Percentiles rank a stretch among this genome's conserved stretches.
Conservation (phyloP, 2,797 vertebrate species). For the Lithobates sylvaticus region DNA sequence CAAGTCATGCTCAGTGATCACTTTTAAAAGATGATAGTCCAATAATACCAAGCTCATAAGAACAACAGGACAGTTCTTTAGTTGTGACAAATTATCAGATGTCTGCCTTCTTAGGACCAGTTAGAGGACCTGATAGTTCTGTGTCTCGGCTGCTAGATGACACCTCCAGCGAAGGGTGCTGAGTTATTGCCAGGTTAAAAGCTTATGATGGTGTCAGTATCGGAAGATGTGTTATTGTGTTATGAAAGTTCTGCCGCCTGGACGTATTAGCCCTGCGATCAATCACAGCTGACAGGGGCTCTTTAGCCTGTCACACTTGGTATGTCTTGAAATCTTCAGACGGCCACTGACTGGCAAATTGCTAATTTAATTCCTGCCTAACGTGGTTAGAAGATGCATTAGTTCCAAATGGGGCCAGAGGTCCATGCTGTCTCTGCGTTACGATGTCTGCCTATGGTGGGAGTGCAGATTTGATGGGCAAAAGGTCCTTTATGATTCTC, state of each 20-base stretch:
- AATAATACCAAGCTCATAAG: slow-evolving; percentile 31
- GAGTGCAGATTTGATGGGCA: slow-evolving; percentile 44
- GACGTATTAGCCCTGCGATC: slow-evolving; percentile 84
- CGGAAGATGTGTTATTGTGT: slow-evolving; percentile 86
- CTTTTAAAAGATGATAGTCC: slow-evolving; percentile 20
- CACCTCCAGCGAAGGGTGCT: slow-evolving; percentile 61
- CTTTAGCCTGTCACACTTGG: slow-evolving; percentile 85
- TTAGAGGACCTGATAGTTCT: slow-evolving; percentile 55
- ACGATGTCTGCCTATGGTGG: slow-evolving; percentile 41
- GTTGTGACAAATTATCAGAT: slow-evolving; percentile 41
- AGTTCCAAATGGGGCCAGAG: slow-evolving; percentile 68
- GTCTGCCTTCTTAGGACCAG: slow-evolving; percentile 26
- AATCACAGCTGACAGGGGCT: slow-evolving; percentile 81
- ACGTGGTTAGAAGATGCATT: slow-evolving; percentile 82
- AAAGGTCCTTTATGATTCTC: slow-evolving; percentile 41
- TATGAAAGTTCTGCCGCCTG: slow-evolving; percentile 85
- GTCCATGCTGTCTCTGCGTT: slow-evolving; percentile 39
- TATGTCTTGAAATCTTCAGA: slow-evolving; percentile 85
- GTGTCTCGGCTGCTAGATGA: slow-evolving; percentile 42
- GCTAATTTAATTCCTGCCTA: slow-evolving; percentile 88
- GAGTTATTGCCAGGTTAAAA: slow-evolving; percentile 80
- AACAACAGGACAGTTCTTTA: slow-evolving; percentile 45
- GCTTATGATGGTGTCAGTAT: slow-evolving; percentile 85
- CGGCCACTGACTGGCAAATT: slow-evolving; percentile 88
- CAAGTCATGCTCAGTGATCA: neutral